Evolutionary conservation across 2,888 invertebrate genomes (phyloP).

Genomic region (Cetonia aurata): DNA sequence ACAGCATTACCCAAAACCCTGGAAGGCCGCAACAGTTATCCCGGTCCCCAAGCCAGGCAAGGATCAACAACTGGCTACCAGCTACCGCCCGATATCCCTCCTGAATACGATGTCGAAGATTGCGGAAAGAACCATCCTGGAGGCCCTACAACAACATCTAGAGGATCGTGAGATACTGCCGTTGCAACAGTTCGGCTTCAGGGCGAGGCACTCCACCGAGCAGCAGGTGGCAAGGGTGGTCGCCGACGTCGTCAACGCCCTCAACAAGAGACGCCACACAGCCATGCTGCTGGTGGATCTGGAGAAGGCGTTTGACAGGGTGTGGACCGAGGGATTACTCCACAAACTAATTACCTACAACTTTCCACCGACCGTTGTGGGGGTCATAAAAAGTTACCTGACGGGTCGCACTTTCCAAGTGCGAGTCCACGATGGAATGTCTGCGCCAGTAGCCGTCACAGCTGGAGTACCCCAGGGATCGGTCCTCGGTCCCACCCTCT

Average conservation of each 20-base stretch:
- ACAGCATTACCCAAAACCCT: conserved; percentile 49
- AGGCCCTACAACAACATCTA: conserved; percentile 10
- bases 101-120: conserved; percentile 52
- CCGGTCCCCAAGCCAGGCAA: conserved; percentile 54
- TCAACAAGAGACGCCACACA: too few species aligned
- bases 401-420: too few species aligned
- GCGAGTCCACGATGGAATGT: too few species aligned
- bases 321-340: conserved; percentile 41
- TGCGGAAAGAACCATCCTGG: conserved; percentile 49
- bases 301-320: conserved; percentile 54
- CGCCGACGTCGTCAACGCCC: not conserved
- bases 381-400: too few species aligned
- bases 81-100: conserved; percentile 54
- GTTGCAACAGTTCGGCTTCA: conserved; percentile 54
- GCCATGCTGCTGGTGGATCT: conserved; percentile 38
- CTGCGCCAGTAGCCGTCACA: too few species aligned
- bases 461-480: too few species aligned
- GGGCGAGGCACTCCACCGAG: not conserved
- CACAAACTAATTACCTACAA: conserved; percentile 5
- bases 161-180: conserved; percentile 17
- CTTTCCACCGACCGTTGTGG: not conserved
- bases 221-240: not conserved
- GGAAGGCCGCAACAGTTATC: conserved; percentile 53
- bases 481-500: too few species aligned
- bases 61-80: conserved; percentile 41